Base-by-base conservation (phyloP, 2,113 vertebrate genomes). In the Piaya cayana region DNA sequence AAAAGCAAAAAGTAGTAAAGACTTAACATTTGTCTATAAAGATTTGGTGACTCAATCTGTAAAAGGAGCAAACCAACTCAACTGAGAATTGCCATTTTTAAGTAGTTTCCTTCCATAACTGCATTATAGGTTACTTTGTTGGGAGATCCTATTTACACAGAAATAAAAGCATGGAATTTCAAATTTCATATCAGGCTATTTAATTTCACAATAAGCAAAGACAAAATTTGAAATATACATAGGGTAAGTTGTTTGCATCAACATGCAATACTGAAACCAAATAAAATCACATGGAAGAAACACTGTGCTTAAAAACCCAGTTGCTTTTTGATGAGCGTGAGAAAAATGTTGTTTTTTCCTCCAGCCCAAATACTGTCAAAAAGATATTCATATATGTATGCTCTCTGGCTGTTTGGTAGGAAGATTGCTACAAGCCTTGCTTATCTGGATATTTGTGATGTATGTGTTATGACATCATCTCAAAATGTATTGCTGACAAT, bases 341-440 rank as follows among this genome's bases (percentile, higher is more conserved):
- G 78, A 77, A 95, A 93, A 94, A 85, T 32, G 50, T 52, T 92
- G 25, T 9, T 82, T 91, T 78, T 58, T 87, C 53, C 53, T 91
- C 67, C n/a, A 87, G 70, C 50, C 23, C 67, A 93, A 93, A 83
- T 37, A 67, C 53, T 94, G 87, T 91, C 91, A 95, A 42, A 91
- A 82, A 88, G 68, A 77, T 94, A 91, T 65, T 95, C 59, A 62
- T 87, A 53, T 89, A 29, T 50, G 25, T 27, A 11, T 59, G 37
- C 22, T 91, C 29, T 60, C 76, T 91, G 83, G 30, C 64, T 93
- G 26, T 68, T 92, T 71, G 64, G 36, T 89, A 84, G 52, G 63
- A 83, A 88, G 79, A 92, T 55, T 94, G 88, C 93, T 93, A 88
- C 63, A 59, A 88, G 90, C 82, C 77, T 95, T 88, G 76, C 64